Conservation (phyloP, 2,888 invertebrate species). For the Lycocerus yunnanus region DNA sequence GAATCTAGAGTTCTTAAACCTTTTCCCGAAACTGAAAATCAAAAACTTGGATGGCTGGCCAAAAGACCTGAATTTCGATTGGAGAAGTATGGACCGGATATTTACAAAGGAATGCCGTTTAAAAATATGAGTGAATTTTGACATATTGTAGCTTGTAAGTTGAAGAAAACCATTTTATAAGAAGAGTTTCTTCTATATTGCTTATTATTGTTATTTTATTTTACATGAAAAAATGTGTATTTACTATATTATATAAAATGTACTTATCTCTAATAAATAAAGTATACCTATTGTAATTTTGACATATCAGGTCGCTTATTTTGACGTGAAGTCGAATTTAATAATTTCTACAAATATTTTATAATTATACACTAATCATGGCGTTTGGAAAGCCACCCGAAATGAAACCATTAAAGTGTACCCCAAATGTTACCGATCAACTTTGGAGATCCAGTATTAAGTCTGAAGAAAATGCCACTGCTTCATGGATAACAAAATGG, state of each 20-base stretch:
- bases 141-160: background rate
- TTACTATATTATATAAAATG: background rate
- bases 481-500: slow-evolving; percentile 31
- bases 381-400: slow-evolving; percentile 28
- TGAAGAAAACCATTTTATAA: background rate
- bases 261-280: background rate
- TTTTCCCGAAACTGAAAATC: slow-evolving; percentile 29
- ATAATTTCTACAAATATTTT: background rate
- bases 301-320: background rate
- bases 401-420: slow-evolving; percentile 5
- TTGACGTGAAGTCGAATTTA: background rate
- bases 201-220: background rate
- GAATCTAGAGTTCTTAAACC: slow-evolving; percentile 26
- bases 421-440: slow-evolving; percentile 22
- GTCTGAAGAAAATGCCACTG: slow-evolving; percentile 18
- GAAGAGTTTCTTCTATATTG: background rate
- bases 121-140: background rate
- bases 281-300: background rate
- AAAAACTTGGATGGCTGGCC: slow-evolving; percentile 36
- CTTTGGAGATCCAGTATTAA: slow-evolving; percentile 21
- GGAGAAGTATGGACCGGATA: slow-evolving; percentile 34
- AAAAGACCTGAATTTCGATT: slow-evolving; percentile 29
- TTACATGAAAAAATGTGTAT: background rate
- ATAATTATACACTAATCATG: slow-evolving; percentile 16
- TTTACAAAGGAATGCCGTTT: slow-evolving; percentile 9